Evolutionary conservation across 1,140 invertebrate genomes (phyloP).

Genomic region (Thaumetopoea pityocampa): DNA sequence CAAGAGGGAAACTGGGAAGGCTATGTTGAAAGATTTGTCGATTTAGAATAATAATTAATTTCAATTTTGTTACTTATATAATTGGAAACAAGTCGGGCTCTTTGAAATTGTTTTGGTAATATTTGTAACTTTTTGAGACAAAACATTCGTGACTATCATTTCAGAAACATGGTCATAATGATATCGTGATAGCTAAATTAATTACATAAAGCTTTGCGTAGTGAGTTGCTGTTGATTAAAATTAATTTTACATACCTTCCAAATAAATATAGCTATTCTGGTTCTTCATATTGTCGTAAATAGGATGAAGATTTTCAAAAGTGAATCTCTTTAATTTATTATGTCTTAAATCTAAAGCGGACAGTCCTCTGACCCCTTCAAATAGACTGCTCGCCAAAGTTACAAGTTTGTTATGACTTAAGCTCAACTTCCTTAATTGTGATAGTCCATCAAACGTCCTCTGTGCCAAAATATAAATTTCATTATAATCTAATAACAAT

Average conservation of each 20-base stretch:
- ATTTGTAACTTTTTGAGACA: no score
- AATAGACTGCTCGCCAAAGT: slow-evolving; percentile 81
- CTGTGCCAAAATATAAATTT: slow-evolving; percentile 78
- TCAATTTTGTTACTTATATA: no score
- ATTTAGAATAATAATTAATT: no score
- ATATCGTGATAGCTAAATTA: slow-evolving; percentile 15
- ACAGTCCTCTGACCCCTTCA: slow-evolving; percentile 78
- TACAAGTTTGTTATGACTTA: slow-evolving; percentile 85
- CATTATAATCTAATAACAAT: slow-evolving; percentile 85
- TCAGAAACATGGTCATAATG: background rate
- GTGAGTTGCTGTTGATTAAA: background rate
- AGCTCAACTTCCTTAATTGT: slow-evolving; percentile 80
- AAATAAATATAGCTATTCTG: slow-evolving; percentile 82
- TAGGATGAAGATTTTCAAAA: slow-evolving; percentile 82
- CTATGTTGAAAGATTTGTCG: no score
- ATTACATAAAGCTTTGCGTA: background rate
- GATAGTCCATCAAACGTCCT: slow-evolving; percentile 84
- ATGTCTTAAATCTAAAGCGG: slow-evolving; percentile 82
- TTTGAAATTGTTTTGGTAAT: no score
- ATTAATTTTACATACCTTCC: slow-evolving; percentile 79
- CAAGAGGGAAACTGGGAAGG: no score
- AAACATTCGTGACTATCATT: no score
- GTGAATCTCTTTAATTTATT: slow-evolving; percentile 85
- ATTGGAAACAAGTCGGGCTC: no score
- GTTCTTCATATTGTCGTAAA: slow-evolving; percentile 84